Base-by-base conservation (phyloP, 2,113 vertebrate genomes). In the Sinosuthora webbiana region DNA sequence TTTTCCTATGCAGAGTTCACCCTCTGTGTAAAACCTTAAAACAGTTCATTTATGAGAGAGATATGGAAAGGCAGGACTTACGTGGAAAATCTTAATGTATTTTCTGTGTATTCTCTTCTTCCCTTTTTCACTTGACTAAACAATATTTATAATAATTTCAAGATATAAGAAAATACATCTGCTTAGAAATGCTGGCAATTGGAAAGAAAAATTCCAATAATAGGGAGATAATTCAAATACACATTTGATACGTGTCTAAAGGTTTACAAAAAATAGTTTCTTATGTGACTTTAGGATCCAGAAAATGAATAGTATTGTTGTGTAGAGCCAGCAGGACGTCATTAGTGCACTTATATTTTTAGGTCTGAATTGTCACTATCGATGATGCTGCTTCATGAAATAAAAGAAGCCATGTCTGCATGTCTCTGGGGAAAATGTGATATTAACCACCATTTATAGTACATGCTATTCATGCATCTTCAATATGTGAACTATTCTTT, bases 281-380 rank as follows among this genome's bases (percentile, higher is more conserved):
- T 37, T 83, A 45, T 4, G 2, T 75, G 37, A 62, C 62, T 95
- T 90, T 10, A 83, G 59, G 50, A 80, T 14, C 20, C 30, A 76
- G 56, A 64, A 81, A 84, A 81, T 77, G 11, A 57, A 21, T 82
- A 49, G n/a, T 83, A 27, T 69, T 94, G 28, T 74, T 85, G 37
- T 74, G 60, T 75, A 77, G 64, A 93, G 82, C 85, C 71, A 68
- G 63, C 55, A 92, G 82, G 75, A 83, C 90, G 83, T 94, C 71
- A 56, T 93, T 67, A 83, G 44, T 94, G 70, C 59, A 52, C 67
- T 67, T 76, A 25, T 57, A 94, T 91, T 95, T 95, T 94, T 90
- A 78, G 75, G n/a, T 55, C 82, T 83, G 78, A 77, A 88, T 94
- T 96, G 92, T 94, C 87, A 80, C 71, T 95, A 30, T 64, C 12